Evolutionary conservation across 2,888 invertebrate genomes (phyloP), one percentile per base, ranked within the genome.

Genomic region (Laothoe populi): DNA sequence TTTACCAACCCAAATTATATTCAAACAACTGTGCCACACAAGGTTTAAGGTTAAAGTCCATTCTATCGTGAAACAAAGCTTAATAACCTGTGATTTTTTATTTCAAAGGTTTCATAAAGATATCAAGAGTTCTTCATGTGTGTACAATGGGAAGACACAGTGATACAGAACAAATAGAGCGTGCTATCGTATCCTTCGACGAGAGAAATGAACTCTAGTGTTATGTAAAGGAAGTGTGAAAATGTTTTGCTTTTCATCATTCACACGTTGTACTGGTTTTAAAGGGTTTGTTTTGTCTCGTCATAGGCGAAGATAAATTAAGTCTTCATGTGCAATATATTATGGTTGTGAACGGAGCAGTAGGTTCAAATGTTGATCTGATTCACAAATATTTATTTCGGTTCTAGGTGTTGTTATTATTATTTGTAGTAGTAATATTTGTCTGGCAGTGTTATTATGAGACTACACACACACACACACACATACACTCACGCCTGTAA

Each of bases 101-200:
- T 35, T 35, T 53, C 31, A 35, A 35, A 53, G 53, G 16, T 53
- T 53, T 35, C 35, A 49, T 53, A 31, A 0, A 53, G 53, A 31
- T 11, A 53, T 53, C 19, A 19, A 11, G 31, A 19, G 53, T 53
- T 4, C 53, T 53, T 53, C 53, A 53, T 19, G 53, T 53, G 49
- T 53, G 35, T 35, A 53, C 19, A 53, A 53, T 19, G 31, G 31
- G 10, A 16, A 19, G 26, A 26, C 8, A 49, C 49, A 26, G 44
- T 0, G 44, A 11, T 38, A 38, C 7, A 44, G 19, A 53, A 19
- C 8, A 53, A 53, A 53, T 53, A 53, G 53, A 53, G 19, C 53
- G 53, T 53, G 53, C 31, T 53, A 35, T 53, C 53, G 31, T 19
- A 8, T 35, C 19, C 53, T 19, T 19, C 31, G 19, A 11, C 53